These are phyloP conservation scores for Amblyraja radiata DNA, from an alignment of 2,797 vertebrate genomes.

Conservation along the genomic window DNA sequence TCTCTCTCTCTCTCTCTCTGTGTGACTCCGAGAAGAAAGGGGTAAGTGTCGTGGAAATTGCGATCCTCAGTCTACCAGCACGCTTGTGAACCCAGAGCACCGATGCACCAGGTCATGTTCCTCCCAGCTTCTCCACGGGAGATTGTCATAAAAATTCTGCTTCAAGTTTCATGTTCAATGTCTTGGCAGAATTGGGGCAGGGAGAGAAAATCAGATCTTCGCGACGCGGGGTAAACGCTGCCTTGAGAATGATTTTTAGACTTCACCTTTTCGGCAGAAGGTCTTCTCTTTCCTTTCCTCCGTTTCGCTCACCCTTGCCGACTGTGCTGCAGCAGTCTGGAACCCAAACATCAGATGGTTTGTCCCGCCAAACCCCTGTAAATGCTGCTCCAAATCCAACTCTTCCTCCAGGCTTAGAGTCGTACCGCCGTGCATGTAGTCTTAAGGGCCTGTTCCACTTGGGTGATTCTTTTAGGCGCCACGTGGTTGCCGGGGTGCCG, in stretches of 20 bases:
- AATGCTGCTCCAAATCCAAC: neutral
- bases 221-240: no score
- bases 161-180: neutral
- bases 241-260: neutral
- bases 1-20: neutral
- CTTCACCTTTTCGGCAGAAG: neutral
- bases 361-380: neutral
- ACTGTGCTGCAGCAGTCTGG: neutral
- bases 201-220: neutral
- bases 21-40: neutral
- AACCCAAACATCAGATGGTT: neutral
- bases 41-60: neutral
- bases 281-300: neutral
- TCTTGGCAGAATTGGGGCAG: neutral
- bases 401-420: no score
- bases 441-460: no score
- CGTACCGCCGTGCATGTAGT: no score
- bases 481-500: no score
- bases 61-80: neutral
- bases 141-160: neutral
- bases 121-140: neutral
- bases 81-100: neutral
- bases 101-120: neutral
- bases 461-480: no score
- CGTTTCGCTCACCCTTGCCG: neutral